Conservation (phyloP, 2,113 vertebrate species). For the Poecilia latipinna region DNA sequence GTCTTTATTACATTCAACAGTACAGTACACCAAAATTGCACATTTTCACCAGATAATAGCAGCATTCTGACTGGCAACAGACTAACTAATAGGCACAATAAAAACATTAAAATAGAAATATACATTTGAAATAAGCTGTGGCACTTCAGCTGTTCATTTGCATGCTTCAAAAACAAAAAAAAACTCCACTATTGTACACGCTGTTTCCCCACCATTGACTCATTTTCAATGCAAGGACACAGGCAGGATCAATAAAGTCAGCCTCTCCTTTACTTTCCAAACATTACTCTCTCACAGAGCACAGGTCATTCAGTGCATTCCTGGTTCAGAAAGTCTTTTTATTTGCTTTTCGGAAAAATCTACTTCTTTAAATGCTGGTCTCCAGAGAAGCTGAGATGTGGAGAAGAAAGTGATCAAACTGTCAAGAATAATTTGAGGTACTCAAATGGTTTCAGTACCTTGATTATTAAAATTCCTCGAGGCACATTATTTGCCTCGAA, state of each 20-base stretch:
- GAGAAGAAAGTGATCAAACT: too few relatives aligned
- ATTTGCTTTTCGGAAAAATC: conserved; percentile 17
- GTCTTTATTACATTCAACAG: conserved; percentile 81
- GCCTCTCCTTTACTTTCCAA: background rate
- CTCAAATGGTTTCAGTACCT: too few relatives aligned
- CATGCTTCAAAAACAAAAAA: conserved; percentile 64
- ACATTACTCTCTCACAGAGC: conserved; percentile 4
- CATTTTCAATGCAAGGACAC: conserved; percentile 29
- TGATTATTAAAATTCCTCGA: too few relatives aligned
- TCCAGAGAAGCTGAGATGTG: background rate
- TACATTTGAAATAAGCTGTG: conserved; percentile 45
- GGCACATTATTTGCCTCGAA: too few relatives aligned
- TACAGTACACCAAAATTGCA: conserved; percentile 83
- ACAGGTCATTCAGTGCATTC: conserved; percentile 40
- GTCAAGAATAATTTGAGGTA: too few relatives aligned
- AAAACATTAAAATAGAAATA: conserved; percentile 70
- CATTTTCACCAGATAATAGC: conserved; percentile 82
- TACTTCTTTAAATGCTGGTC: conserved; percentile 4
- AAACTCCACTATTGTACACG: conserved; percentile 47
- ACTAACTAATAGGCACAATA: conserved; percentile 77
- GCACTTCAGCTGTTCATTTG: conserved; percentile 64
- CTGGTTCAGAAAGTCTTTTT: conserved; percentile 10
- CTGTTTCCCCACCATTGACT: background rate
- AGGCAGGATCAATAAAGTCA: conserved; percentile 7
- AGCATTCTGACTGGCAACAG: conserved; percentile 80